phyloP scores from a whole-genome alignment of 2,113 vertebrate species.

The Centropus unirufus region DNA sequence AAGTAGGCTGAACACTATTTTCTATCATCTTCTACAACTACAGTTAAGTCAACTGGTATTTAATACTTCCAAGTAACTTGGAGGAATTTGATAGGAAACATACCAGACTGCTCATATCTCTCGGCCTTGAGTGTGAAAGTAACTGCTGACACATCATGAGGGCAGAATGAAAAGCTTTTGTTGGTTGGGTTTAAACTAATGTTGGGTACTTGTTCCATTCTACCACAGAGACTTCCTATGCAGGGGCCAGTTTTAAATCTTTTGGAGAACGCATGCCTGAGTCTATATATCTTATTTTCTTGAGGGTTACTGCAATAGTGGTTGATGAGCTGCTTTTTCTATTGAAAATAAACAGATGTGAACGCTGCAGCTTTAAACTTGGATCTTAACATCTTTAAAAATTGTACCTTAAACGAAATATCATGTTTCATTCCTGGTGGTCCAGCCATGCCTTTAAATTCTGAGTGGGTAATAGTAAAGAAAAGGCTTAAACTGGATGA shows the following conservation, averaged over 20 bases:
- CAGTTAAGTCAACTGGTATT: background rate
- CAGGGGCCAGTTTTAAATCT: conserved; percentile 11
- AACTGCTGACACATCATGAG: conserved; percentile 3
- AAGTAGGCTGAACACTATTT: conserved; percentile 14
- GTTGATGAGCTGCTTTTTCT: background rate
- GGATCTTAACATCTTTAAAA: background rate
- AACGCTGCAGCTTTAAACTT: background rate
- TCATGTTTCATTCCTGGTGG: background rate
- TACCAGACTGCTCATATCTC: background rate
- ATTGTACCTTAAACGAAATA: background rate
- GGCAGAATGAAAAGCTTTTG: background rate
- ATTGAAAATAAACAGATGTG: background rate
- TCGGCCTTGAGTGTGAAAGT: background rate
- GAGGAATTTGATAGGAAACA: background rate
- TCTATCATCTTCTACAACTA: background rate
- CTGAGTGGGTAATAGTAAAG: background rate
- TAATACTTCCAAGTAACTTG: background rate
- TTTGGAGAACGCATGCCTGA: conserved; percentile 51
- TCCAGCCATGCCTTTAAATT: background rate
- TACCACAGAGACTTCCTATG: conserved; percentile 19
- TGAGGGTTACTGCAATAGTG: background rate
- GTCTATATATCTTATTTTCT: conserved; percentile 20
- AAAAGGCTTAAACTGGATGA: background rate
- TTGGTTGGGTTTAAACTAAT: background rate
- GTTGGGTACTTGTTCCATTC: background rate